These are phyloP conservation scores for Platygyra sinensis DNA, from an alignment of 64 coral and sea anemone genomes.

Conservation along the genomic window DNA sequence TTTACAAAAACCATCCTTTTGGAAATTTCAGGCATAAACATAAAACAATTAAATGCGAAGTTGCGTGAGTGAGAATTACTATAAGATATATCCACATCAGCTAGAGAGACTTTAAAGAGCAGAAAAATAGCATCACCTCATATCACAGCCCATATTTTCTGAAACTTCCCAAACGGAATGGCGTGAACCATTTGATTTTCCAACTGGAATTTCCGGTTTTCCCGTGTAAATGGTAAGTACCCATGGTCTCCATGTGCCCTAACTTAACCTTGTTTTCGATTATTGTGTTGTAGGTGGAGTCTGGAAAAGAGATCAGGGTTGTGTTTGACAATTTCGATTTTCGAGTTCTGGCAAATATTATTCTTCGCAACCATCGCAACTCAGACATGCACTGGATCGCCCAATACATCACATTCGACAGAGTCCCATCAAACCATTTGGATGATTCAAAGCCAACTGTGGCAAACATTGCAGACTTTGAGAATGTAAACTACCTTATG, in stretches of 20 bases:
- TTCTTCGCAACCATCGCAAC: conserved; percentile 62
- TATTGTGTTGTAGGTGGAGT: conserved; percentile 2
- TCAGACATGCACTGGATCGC: conserved; percentile 72
- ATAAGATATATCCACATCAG: too few relatives aligned
- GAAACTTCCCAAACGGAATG: too few relatives aligned
- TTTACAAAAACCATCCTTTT: too few relatives aligned
- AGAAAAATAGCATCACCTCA: too few relatives aligned
- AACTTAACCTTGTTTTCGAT: not conserved
- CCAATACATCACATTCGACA: conserved; percentile 67
- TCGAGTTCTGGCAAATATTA: conserved; percentile 58
- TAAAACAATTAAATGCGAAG: too few relatives aligned
- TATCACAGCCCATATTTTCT: too few relatives aligned
- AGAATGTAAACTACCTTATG: conserved; percentile 43
- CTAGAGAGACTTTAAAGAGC: too few relatives aligned
- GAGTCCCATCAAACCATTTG: conserved; percentile 29
- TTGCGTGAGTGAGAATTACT: too few relatives aligned
- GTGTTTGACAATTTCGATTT: conserved; percentile 80
- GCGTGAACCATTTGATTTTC: too few relatives aligned
- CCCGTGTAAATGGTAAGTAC: too few relatives aligned
- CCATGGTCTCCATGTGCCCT: conserved; percentile 6
- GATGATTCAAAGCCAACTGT: conserved; percentile 52
- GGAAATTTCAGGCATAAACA: too few relatives aligned
- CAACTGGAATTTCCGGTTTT: too few relatives aligned
- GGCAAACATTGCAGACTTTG: conserved; percentile 53
- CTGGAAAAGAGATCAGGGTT: conserved; percentile 34